Evolutionary conservation across 2,113 vertebrate species (phyloP), one percentile per base, ranked within the genome.

Genomic region (Daubentonia madagascariensis): DNA sequence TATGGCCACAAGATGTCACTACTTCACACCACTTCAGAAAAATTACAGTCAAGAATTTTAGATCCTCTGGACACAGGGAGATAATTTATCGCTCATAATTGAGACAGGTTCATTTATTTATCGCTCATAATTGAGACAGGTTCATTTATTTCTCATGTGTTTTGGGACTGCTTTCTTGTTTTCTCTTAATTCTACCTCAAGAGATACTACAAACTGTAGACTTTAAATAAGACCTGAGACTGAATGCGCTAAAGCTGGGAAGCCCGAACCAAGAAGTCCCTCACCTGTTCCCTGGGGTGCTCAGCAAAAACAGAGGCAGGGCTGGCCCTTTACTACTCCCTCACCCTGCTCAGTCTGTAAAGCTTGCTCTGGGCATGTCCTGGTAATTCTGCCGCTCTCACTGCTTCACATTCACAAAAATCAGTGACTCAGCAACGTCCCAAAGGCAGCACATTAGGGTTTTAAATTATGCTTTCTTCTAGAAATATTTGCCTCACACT

Each of bases 1-100:
- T 75, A 12, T 70, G 43, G 54, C 98, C 98, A 97, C 98, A 92
- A 87, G 98, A 98, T 98, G 98, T 72, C 98, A 92, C 84, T 59
- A 93, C 52, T 73, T 68, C 7, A 98, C 68, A 81, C 75, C 63
- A 81, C 57, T 98, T 95, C 63, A 43, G 75, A 61, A 83, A 86
- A 94, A 50, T 16, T 50, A 14, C 32, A 40, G 35, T 50, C 23
- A 52, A 78, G 35, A 72, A 18, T 43, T 90, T 48, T 35, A 91
- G 65, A 52, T 63, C 65, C 3, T 83, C 67, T 75, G 32, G n/a
- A 87, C 30, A n/a, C 40, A 72, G 32, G 28, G 16, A 30, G 6
- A 35, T 23, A 35, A 72, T 57, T 45, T 50, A 40, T 85, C 20
- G 48, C 18, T 50, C 14, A 28, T 20, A 48, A 81, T 3, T 10